These are phyloP conservation scores for Molanna angustata DNA, from an alignment of 2,888 invertebrate species.

Conservation along the genomic window DNA sequence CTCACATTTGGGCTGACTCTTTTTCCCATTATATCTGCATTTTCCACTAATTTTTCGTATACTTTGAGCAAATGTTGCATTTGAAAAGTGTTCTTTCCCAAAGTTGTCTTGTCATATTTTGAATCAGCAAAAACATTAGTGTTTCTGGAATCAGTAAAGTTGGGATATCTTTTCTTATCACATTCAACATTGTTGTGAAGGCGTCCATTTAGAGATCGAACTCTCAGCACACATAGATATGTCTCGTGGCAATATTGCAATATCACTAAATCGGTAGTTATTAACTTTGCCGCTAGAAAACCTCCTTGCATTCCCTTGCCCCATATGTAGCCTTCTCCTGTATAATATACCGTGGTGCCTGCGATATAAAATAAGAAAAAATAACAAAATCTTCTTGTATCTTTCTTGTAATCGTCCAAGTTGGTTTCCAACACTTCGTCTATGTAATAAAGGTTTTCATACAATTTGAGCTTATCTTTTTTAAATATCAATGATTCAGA, in stretches of 20 bases:
- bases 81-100: too few species aligned
- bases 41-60: constrained; percentile 12
- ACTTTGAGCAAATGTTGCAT: constrained; percentile 8
- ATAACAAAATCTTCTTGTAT: neutral
- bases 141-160: too few species aligned
- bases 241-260: constrained; percentile 17
- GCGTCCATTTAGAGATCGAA: constrained; percentile 6
- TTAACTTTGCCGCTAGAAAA: constrained; percentile 10
- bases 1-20: constrained; percentile 15
- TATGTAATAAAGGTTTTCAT: constrained; percentile 8
- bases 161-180: too few species aligned
- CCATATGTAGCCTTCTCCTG: constrained; percentile 11
- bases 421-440: constrained; percentile 11
- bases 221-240: constrained; percentile 8
- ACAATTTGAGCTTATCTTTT: constrained; percentile 10
- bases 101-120: too few species aligned
- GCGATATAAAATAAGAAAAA: constrained; percentile 8
- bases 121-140: too few species aligned
- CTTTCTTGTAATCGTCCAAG: constrained; percentile 1
- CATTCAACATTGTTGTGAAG: too few species aligned
- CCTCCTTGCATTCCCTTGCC: constrained; percentile 7
- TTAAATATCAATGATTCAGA: constrained; percentile 10
- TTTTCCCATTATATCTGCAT: constrained; percentile 7
- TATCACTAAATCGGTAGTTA: constrained; percentile 14
- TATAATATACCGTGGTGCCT: neutral